Conservation (phyloP, 2,888 invertebrate genomes). For the Drosophila phalerata region DNA sequence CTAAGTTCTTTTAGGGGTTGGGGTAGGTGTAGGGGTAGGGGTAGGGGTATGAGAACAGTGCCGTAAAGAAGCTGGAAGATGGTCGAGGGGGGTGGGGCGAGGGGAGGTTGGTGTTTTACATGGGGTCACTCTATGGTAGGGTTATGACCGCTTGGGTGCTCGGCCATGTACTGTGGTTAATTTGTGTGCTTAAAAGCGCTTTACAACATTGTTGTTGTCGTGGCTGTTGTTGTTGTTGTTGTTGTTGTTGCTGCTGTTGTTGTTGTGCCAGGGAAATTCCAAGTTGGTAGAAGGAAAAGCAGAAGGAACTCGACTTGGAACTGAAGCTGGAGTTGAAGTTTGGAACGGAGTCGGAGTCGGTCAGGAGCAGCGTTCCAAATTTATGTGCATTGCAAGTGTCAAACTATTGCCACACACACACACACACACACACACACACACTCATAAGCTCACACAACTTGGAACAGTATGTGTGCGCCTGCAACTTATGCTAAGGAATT, state of each 20-base stretch:
- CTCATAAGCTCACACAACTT: constrained; percentile 32
- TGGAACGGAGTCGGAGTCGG: constrained; percentile 53
- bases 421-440: constrained; percentile 19
- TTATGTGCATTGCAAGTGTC: constrained; percentile 82
- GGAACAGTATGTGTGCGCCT: constrained; percentile 25
- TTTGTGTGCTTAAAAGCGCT: constrained; percentile 85
- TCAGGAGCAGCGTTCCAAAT: constrained; percentile 64
- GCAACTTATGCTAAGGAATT: constrained; percentile 72
- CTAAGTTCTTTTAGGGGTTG: background rate
- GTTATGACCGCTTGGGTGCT: constrained; percentile 62
- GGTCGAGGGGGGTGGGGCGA: background rate
- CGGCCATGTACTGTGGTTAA: constrained; percentile 82
- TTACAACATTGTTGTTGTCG: constrained; percentile 75
- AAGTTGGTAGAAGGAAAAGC: background rate
- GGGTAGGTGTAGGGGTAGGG: background rate
- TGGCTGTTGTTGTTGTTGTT: constrained; percentile 7
- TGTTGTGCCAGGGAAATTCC: background rate
- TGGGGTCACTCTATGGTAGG: constrained; percentile 9
- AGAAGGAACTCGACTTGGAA: constrained; percentile 1
- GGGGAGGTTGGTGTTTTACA: background rate
- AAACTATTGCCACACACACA: constrained; percentile 74
- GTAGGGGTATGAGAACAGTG: too few relatives aligned
- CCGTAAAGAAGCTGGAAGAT: too few relatives aligned
- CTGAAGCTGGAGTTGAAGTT: background rate
- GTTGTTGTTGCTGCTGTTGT: constrained; percentile 9